Conservation (phyloP, 2,888 invertebrate species). For the Balanococcus diminutus region DNA sequence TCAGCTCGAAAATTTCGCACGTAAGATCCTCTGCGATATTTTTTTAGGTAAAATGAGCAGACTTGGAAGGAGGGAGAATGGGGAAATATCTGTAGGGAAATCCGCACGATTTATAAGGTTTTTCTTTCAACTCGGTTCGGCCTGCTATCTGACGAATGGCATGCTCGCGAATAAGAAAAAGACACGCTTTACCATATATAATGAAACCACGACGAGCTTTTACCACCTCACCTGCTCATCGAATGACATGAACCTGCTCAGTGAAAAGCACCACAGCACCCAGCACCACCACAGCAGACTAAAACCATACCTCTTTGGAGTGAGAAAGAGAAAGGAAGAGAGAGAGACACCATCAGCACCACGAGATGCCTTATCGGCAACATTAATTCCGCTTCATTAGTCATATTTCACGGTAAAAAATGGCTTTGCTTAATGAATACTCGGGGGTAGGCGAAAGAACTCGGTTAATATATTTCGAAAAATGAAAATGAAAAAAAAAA, state of each 20-base stretch:
- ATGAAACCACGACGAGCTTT: too few relatives aligned
- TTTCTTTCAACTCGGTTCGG: neutral
- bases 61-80: too few relatives aligned
- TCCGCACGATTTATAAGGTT: neutral
- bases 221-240: too few relatives aligned
- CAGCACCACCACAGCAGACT: too few relatives aligned
- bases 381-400: constrained; percentile 52
- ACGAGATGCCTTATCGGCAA: constrained; percentile 49
- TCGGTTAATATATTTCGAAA: constrained; percentile 30
- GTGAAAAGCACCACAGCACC: too few relatives aligned
- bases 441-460: neutral
- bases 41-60: too few relatives aligned
- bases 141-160: neutral
- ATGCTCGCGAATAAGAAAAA: neutral
- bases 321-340: neutral
- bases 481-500: neutral
- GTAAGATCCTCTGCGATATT: too few relatives aligned
- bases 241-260: too few relatives aligned
- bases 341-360: neutral
- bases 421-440: constrained; percentile 48
- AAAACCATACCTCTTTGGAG: too few relatives aligned
- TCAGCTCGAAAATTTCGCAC: too few relatives aligned
- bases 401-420: constrained; percentile 48
- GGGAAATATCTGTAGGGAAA: too few relatives aligned
- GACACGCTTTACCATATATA: too few relatives aligned